Evolutionary conservation across 1,140 invertebrate genomes (phyloP).

Genomic region (Dolichoris vasculosae): DNA sequence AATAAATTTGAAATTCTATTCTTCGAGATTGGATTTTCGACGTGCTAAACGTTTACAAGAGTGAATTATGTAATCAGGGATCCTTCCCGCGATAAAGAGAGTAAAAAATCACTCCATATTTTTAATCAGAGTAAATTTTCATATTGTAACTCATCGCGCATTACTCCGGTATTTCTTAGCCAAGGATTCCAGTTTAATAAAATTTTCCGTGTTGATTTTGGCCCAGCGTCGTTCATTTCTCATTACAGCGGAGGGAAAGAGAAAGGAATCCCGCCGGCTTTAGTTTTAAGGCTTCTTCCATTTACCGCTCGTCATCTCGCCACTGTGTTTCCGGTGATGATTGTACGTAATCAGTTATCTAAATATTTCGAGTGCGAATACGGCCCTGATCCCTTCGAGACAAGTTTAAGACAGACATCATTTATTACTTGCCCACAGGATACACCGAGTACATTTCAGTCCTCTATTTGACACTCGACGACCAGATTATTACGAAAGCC

Average conservation of each 20-base stretch:
- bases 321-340: background rate
- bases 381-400: background rate
- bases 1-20: background rate
- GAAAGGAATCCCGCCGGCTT: background rate
- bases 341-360: background rate
- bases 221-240: background rate
- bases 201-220: background rate
- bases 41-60: background rate
- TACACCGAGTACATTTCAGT: background rate
- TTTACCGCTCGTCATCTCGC: background rate
- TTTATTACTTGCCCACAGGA: background rate
- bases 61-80: no score
- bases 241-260: background rate
- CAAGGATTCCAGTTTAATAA: background rate
- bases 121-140: background rate
- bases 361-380: conserved; percentile 5
- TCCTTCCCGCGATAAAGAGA: background rate
- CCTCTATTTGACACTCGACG: background rate
- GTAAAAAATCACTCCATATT: background rate
- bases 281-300: background rate
- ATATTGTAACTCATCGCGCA: background rate
- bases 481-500: conserved; percentile 13
- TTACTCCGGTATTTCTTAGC: background rate
- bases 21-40: background rate
- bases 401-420: background rate